These are phyloP conservation scores for Drosophila cyrtoloma DNA, from an alignment of 2,888 invertebrate genomes.

Conservation along the genomic window DNA sequence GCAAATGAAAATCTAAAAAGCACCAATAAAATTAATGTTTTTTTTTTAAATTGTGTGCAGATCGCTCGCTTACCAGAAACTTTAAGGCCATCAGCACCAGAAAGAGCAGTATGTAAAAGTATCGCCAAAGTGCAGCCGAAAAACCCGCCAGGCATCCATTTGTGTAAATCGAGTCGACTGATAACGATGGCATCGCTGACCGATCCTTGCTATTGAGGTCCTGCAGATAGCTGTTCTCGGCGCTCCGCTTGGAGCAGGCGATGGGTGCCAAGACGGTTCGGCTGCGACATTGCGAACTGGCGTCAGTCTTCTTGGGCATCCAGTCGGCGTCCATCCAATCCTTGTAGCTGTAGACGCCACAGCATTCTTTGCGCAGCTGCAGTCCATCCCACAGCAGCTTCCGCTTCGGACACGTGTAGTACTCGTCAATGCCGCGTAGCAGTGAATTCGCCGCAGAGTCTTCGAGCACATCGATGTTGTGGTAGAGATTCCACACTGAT, in stretches of 20 bases:
- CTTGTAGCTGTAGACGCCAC: conserved; percentile 81
- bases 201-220: conserved; percentile 15
- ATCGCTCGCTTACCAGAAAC: conserved; percentile 61
- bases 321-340: conserved; percentile 84
- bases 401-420: conserved; percentile 83
- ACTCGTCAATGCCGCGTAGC: conserved; percentile 81
- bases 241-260: conserved; percentile 74
- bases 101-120: conserved; percentile 61
- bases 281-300: background rate
- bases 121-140: conserved; percentile 46
- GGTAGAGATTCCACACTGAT: conserved; percentile 70
- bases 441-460: conserved; percentile 71
- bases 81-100: conserved; percentile 60
- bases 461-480: conserved; percentile 59
- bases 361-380: conserved; percentile 82
- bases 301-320: conserved; percentile 61
- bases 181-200: conserved; percentile 52
- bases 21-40: background rate
- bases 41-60: background rate
- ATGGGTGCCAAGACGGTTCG: conserved; percentile 73
- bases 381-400: conserved; percentile 84
- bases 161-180: conserved; percentile 70
- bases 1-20: conserved; percentile 51
- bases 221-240: conserved; percentile 38
- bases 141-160: conserved; percentile 74